Conservation (phyloP, 2,113 vertebrate species). For the Chlamydotis undulata region DNA sequence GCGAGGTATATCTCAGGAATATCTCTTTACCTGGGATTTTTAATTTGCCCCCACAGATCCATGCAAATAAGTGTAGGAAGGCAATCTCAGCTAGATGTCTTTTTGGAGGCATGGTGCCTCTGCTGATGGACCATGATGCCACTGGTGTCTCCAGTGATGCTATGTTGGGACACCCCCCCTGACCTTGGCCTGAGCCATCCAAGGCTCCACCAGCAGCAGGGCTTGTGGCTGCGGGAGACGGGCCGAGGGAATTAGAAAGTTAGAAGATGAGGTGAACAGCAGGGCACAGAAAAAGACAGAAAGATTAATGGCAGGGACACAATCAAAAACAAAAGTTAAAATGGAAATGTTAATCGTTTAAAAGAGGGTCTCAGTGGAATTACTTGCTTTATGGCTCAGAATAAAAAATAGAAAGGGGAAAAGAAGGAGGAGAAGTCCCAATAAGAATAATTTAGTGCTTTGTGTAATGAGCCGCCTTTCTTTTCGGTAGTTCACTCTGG, state of each 20-base stretch:
- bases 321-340: conserved; percentile 70
- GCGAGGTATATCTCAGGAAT: not conserved
- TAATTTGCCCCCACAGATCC: not conserved
- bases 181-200: not conserved
- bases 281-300: conserved; percentile 44
- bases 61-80: not conserved
- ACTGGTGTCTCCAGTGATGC: not conserved
- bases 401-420: conserved; percentile 62
- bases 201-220: not conserved
- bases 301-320: conserved; percentile 61
- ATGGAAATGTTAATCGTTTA: conserved; percentile 75
- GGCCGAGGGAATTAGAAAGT: not conserved
- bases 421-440: conserved; percentile 54
- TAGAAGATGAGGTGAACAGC: conserved; percentile 23
- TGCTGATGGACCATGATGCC: not conserved
- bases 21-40: not conserved
- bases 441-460: conserved; percentile 70
- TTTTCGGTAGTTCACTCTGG: conserved; percentile 64
- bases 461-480: conserved; percentile 66
- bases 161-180: not conserved
- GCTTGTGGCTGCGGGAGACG: accelerated
- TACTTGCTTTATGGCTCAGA: conserved; percentile 50
- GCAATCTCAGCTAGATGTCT: not conserved
- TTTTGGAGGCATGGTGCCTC: not conserved
- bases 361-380: conserved; percentile 51